Conservation (phyloP, 2,888 invertebrate genomes). For the Gnatocerus cornutus region DNA sequence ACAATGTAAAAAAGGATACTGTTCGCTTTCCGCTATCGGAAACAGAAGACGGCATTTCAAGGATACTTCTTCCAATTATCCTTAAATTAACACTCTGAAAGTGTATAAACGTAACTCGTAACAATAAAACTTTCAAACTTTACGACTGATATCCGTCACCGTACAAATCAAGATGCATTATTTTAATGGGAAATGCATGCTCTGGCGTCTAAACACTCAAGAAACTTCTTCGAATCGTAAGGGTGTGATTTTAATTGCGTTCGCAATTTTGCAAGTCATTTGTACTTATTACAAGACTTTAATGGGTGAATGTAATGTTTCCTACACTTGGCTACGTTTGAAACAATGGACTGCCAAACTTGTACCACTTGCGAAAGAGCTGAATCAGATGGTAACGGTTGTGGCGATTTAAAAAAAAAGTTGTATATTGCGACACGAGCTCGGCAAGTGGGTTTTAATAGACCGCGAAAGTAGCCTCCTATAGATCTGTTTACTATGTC, state of each 20-base stretch:
- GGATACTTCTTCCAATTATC: constrained; percentile 15
- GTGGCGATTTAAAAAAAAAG: not conserved
- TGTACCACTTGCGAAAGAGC: not conserved
- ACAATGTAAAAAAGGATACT: constrained; percentile 1
- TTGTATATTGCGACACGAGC: too few relatives aligned
- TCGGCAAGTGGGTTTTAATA: too few relatives aligned
- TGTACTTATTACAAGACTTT: constrained; percentile 10
- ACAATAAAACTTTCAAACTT: constrained; percentile 26
- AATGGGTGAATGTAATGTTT: not conserved
- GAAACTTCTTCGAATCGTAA: not conserved
- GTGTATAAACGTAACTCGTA: constrained; percentile 9
- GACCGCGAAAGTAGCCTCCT: too few relatives aligned
- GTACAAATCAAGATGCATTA: constrained; percentile 12
- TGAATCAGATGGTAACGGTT: constrained; percentile 1
- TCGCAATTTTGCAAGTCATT: constrained; percentile 14
- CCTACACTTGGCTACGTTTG: not conserved
- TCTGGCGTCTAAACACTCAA: not conserved
- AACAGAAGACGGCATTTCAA: constrained; percentile 2
- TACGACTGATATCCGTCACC: constrained; percentile 12
- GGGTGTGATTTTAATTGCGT: constrained; percentile 16
- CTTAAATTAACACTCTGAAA: constrained; percentile 21
- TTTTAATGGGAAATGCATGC: constrained; percentile 15
- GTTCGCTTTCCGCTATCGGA: constrained; percentile 1
- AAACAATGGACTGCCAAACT: not conserved
- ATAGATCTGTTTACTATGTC: too few relatives aligned